These are phyloP conservation scores for Hydrozoanthus gracilis DNA, from an alignment of 92 coral and sea anemone genomes.

Conservation along the genomic window DNA sequence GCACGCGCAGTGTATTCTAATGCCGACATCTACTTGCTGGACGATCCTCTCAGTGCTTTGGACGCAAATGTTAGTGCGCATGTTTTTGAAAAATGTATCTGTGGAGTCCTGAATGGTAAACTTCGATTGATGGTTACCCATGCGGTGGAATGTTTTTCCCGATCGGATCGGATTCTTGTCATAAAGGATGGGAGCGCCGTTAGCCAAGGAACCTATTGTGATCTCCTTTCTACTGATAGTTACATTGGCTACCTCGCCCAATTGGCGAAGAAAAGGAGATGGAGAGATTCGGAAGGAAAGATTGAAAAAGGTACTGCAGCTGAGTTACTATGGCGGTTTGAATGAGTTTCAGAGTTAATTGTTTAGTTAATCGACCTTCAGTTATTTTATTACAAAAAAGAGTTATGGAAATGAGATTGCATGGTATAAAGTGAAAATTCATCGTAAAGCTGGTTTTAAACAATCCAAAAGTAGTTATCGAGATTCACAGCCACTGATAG, in stretches of 20 bases:
- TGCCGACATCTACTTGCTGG: constrained; percentile 5
- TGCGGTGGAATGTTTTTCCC: not conserved
- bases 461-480: not conserved
- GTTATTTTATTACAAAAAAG: no score
- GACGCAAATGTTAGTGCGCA: constrained; percentile 4
- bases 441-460: no score
- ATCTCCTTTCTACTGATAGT: not conserved
- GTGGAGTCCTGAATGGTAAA: not conserved
- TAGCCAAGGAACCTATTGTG: not conserved
- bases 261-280: not conserved
- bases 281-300: not conserved
- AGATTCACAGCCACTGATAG: not conserved
- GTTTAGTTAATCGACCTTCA: not conserved
- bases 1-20: not conserved
- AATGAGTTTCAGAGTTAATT: not conserved
- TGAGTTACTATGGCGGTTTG: not conserved
- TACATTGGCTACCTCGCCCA: constrained; percentile 1
- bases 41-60: constrained; percentile 14
- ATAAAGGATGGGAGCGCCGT: constrained; percentile 6
- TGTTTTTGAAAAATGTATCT: constrained; percentile 21
- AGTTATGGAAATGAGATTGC: not conserved
- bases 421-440: not conserved
- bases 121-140: not conserved
- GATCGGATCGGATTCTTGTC: not conserved
- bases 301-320: not conserved